A percentile compares a stretch with the other conserved stretches of the same genome.
phyloP scores from a whole-genome alignment of 2,888 invertebrate species.

The Leptarthrus brevirostris region DNA sequence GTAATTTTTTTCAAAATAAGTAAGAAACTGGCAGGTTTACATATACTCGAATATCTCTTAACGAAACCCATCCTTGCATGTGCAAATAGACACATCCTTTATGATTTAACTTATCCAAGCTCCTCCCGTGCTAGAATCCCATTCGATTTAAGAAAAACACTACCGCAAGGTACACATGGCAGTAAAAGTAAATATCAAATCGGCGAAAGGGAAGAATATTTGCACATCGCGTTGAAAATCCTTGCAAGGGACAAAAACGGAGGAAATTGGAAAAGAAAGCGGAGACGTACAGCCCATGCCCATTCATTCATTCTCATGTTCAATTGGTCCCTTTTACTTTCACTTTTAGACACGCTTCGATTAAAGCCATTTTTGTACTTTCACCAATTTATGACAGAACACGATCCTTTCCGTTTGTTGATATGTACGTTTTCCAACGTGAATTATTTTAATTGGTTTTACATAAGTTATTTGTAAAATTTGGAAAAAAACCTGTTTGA shows the following conservation, averaged over 20 bases:
- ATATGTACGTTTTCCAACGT: too few species aligned
- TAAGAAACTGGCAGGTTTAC: too few species aligned
- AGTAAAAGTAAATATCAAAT: constrained; percentile 42
- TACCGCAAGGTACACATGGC: constrained; percentile 39
- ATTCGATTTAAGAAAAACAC: constrained; percentile 39
- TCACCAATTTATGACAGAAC: constrained; percentile 3
- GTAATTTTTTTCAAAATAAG: too few species aligned
- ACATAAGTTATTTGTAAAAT: too few species aligned
- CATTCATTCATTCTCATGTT: constrained; percentile 43
- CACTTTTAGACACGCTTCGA: constrained; percentile 23
- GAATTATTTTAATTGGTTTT: too few species aligned
- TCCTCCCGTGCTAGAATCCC: constrained; percentile 35
- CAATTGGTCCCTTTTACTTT: constrained; percentile 32
- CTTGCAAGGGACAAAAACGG: not conserved
- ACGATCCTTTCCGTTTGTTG: too few species aligned
- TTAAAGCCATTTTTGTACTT: constrained; percentile 27
- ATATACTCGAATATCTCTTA: too few species aligned
- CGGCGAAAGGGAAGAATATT: constrained; percentile 32
- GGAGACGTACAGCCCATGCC: constrained; percentile 25
- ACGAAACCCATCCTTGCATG: not conserved
- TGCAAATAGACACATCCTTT: constrained; percentile 8
- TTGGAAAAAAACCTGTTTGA: too few species aligned
- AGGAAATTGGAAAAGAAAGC: constrained; percentile 18
- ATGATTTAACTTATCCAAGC: constrained; percentile 6
- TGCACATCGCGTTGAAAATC: constrained; percentile 22